Evolutionary conservation across 2,888 invertebrate species (phyloP), one percentile per base, ranked within the genome.

Genomic region (Drosophila colorata): DNA sequence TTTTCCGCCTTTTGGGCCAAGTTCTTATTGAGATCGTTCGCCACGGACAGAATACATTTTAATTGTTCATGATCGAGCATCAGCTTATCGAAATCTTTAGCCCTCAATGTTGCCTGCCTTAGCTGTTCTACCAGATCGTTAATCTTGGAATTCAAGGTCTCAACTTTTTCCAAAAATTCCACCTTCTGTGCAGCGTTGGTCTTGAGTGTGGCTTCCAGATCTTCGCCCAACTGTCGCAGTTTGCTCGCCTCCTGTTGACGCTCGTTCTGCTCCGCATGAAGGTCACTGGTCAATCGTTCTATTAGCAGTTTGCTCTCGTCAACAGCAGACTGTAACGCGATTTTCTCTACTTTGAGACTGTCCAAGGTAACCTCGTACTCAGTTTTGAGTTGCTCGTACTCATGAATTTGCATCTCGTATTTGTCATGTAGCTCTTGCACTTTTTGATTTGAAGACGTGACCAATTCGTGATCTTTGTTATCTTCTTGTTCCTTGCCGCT

Each of bases 81-180:
- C 1, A 82, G 40, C 2, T 65, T 56, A 0, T 68, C 52, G 5
- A 66, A 47, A 1, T 37, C 44, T 4, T 9, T 6, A 0, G 48
- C 33, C 7, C 53, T 57, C 1, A 37, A 3, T 6, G 60, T 41
- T 0, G 69, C 56, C 0, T 51, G 25, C 6, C 49, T n/a, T 0
- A 80, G 35, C 7, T 63, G 48, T 20, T 41, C 31, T 41, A 57
- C 35, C 0, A 59, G 59, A 48, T 59, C 68, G 46, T 16, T 56
- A 11, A 63, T 57, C 20, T 75, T 78, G 1, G 14, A 28, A 5
- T 60, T 60, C 5, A 77, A 69, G 2, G 71, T 56, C 11, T 75
- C 57, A 0, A 77, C 0, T 8, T 73, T 64, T 0, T 44, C 52
- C 0, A 58, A 37, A 2, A 74, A 49, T 2, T 48, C 47, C 0